Evolutionary conservation across 2,797 vertebrate genomes (phyloP).

Genomic region (Limnodromus scolopaceus): DNA sequence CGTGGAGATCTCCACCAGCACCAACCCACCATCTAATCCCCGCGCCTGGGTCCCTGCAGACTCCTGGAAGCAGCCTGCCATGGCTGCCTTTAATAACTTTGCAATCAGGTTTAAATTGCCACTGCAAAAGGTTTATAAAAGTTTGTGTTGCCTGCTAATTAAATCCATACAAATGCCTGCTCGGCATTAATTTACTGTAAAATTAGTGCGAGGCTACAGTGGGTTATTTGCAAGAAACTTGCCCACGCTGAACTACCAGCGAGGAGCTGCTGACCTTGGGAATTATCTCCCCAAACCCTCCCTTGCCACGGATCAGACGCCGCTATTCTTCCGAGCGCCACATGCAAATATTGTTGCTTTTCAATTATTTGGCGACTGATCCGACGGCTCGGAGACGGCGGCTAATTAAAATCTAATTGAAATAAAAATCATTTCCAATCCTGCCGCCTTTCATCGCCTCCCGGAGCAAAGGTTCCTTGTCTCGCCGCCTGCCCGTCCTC

Average conservation of each 20-base stretch:
- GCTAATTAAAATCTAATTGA: constrained; percentile 83
- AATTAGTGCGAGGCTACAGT: constrained; percentile 52
- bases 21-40: rapidly evolving
- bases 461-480: constrained; percentile 37
- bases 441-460: constrained; percentile 27
- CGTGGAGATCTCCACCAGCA: background rate
- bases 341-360: constrained; percentile 75
- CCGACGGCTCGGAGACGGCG: constrained; percentile 62
- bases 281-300: constrained; percentile 62
- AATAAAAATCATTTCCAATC: constrained; percentile 77
- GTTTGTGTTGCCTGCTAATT: constrained; percentile 74
- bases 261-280: constrained; percentile 56
- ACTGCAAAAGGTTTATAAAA: constrained; percentile 71
- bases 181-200: constrained; percentile 69
- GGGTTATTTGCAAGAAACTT: constrained; percentile 35
- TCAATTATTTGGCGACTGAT: constrained; percentile 76
- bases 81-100: constrained; percentile 57
- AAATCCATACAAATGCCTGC: constrained; percentile 61
- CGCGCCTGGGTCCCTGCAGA: background rate
- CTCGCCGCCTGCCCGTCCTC: background rate
- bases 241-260: constrained; percentile 27
- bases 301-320: constrained; percentile 45
- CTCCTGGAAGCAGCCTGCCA: constrained; percentile 32
- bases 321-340: constrained; percentile 64
- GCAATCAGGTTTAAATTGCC: constrained; percentile 65